phyloP scores from a whole-genome alignment of 2,113 vertebrate species.

The Atractosteus spatula region DNA sequence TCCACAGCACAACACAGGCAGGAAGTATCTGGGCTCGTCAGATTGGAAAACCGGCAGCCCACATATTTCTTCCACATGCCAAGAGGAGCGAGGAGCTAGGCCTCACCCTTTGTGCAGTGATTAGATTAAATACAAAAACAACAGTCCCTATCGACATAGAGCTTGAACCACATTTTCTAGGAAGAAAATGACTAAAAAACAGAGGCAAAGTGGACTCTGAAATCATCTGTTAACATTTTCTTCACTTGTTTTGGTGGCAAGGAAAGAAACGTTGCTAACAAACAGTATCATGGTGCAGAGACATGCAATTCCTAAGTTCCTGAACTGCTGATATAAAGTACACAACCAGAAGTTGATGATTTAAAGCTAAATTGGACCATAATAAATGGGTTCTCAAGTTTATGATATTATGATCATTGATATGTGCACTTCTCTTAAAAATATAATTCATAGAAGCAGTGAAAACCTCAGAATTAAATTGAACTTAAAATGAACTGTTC shows the following conservation, averaged over 20 bases:
- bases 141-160: conserved; percentile 1
- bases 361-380: no score
- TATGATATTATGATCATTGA: no score
- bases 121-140: conserved; percentile 20
- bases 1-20: conserved; percentile 5
- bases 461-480: no score
- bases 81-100: neutral
- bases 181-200: neutral
- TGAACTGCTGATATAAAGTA: no score
- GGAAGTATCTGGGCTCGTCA: conserved; percentile 20
- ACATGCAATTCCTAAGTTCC: no score
- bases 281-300: no score
- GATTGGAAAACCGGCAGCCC: conserved; percentile 18
- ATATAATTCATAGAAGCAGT: no score
- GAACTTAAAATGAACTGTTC: no score
- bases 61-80: neutral
- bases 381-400: no score
- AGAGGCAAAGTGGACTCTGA: neutral
- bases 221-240: conserved; percentile 12
- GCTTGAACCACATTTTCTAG: neutral
- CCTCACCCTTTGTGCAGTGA: neutral
- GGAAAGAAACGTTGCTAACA: neutral
- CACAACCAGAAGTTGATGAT: no score
- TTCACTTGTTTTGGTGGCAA: neutral
- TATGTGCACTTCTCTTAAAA: no score